A percentile compares a stretch with the other conserved stretches of the same genome.
phyloP scores from a whole-genome alignment of 2,797 vertebrate species.

The Dryobates pubescens region DNA sequence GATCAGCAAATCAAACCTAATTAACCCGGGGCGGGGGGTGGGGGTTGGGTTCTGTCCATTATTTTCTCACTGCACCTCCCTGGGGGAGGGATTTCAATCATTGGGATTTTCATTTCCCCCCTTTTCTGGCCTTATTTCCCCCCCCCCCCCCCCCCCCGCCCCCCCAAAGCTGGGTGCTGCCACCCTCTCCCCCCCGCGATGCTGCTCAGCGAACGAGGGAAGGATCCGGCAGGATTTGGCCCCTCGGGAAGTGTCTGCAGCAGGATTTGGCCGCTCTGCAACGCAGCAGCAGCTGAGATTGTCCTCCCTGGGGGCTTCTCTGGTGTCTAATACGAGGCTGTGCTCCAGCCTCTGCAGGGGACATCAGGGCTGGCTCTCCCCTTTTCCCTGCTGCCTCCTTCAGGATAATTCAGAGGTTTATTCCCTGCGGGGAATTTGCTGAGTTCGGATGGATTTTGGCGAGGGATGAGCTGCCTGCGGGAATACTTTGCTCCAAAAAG shows the following conservation, averaged over 20 bases:
- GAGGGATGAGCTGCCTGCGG: no score
- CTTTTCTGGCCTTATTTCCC: neutral
- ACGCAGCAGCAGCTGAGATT: neutral
- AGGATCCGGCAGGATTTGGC: neutral
- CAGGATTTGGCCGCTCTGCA: neutral
- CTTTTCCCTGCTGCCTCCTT: neutral
- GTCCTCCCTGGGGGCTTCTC: neutral
- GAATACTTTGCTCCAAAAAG: neutral
- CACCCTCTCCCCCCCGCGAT: no score
- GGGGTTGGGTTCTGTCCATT: neutral
- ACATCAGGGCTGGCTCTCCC: fast-evolving
- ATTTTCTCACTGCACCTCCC: neutral
- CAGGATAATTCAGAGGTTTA: neutral
- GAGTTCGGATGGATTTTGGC: fast-evolving
- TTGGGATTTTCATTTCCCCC: neutral
- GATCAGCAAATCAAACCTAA: neutral
- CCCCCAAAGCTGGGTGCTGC: neutral
- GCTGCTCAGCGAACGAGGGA: no score
- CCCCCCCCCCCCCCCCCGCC: neutral
- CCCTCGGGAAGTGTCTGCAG: fast-evolving
- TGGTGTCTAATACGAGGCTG: neutral
- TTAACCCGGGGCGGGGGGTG: no score
- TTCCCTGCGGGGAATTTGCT: neutral
- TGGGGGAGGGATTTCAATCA: no score
- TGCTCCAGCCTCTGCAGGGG: neutral